Base-by-base conservation (phyloP, 2,113 vertebrate genomes). In the Rhea pennata region DNA sequence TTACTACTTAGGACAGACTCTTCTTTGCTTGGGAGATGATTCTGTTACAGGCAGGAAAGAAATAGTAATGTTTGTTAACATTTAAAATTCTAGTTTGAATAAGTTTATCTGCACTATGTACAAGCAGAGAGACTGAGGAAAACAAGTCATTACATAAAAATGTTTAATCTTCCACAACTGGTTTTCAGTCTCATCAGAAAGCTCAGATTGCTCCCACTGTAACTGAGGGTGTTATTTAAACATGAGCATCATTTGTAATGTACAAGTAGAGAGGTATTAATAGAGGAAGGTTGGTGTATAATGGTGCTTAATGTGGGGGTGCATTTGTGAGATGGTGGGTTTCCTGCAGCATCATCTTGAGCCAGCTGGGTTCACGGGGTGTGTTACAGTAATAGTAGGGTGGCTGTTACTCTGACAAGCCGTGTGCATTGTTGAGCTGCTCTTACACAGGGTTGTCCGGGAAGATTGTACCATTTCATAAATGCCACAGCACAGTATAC, bases 381-480 rank as follows among this genome's bases (percentile, higher is more conserved):
- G 31, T 62, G 87, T 82, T 92, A 48, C 72, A 61, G 16, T 87
- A 96, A 95, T 72, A 42, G 39, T 73, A 51, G 8, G 13, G 75
- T n/a, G 93, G 85, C 3, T 9, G 65, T 88, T 96, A 71, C 91
- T 91, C 75, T 81, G 92, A 85, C 87, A 92, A 79, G 80, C 84
- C 84, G 87, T 76, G 80, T 54, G 11, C 86, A 22, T 88, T 96
- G 95, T 94, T 65, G 86, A 77, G 50, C 71, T 80, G 77, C 90
- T 94, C 74, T 84, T 91, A 90, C 85, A 96, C 92, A 27, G 40
- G 50, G 40, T 74, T 96, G 77, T 96, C 92, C 95, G 39, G 42
- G 17, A 96, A 96, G 79, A 96, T 96, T 97, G 95, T 91, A 84
- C 86, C 44, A 82, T 95, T 84, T 94, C 71, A 31, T 48, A 90